A percentile compares a stretch with the other conserved stretches of the same genome.
Evolutionary conservation across 2,797 vertebrate genomes (phyloP).

Genomic region (Enteromius anoplus): DNA sequence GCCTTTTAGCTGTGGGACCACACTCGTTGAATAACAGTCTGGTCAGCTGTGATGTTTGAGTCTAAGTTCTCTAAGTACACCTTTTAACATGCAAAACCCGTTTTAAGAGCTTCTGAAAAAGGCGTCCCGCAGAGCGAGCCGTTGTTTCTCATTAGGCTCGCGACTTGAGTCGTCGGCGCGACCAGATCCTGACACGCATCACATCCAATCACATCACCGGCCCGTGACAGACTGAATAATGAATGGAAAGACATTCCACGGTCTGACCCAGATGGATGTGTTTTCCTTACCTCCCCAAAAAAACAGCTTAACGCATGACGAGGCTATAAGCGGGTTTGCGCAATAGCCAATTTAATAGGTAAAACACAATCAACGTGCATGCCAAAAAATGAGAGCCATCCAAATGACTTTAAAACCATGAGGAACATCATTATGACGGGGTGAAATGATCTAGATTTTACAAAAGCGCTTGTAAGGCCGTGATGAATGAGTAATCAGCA

Average conservation of each 20-base stretch:
- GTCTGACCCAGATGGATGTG: slow-evolving; percentile 50
- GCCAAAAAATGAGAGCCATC: slow-evolving; percentile 6
- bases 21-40: slow-evolving; percentile 16
- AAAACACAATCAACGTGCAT: slow-evolving; percentile 16
- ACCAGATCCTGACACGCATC: slow-evolving; percentile 71
- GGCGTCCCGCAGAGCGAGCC: slow-evolving; percentile 46
- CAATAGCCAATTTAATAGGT: slow-evolving; percentile 17
- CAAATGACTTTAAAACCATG: slow-evolving; percentile 1
- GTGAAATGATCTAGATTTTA: slow-evolving; percentile 23
- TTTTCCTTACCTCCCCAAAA: slow-evolving; percentile 12
- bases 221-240: slow-evolving; percentile 73
- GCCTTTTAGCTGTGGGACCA: not conserved
- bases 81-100: slow-evolving; percentile 44
- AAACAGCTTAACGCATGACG: not conserved
- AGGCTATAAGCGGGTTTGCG: not conserved
- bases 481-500: slow-evolving; percentile 32
- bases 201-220: slow-evolving; percentile 72
- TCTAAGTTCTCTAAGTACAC: slow-evolving; percentile 23
- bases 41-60: no score
- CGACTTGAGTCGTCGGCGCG: slow-evolving; percentile 65
- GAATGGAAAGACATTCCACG: slow-evolving; percentile 62
- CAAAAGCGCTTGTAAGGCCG: slow-evolving; percentile 6
- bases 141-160: slow-evolving; percentile 65
- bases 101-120: slow-evolving; percentile 27
- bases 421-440: not conserved